phyloP scores from a whole-genome alignment of 2,113 vertebrate species.

The Podiceps cristatus region DNA sequence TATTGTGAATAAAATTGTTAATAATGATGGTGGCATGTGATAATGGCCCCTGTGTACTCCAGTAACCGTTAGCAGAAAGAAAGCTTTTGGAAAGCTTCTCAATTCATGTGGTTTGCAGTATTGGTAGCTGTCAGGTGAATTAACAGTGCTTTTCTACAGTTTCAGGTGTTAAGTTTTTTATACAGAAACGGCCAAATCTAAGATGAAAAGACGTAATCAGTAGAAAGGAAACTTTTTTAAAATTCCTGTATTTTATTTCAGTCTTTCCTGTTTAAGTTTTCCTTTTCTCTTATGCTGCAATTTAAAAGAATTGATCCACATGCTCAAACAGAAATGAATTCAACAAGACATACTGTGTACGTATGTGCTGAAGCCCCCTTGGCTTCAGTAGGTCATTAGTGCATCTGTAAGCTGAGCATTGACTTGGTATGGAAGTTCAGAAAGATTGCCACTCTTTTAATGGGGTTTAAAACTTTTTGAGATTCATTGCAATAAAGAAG shows the following conservation, averaged over 20 bases:
- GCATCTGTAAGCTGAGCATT: background rate
- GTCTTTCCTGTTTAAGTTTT: background rate
- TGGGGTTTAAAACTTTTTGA: background rate
- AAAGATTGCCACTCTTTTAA: background rate
- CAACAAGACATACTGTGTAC: background rate
- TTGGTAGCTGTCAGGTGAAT: background rate
- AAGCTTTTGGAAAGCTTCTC: background rate
- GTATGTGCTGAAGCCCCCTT: background rate
- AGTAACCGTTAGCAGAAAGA: background rate
- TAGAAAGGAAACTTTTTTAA: background rate
- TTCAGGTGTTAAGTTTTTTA: background rate
- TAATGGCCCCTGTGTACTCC: background rate
- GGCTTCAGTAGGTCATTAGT: background rate
- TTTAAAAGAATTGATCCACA: background rate
- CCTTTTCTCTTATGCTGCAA: background rate
- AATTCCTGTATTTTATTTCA: background rate
- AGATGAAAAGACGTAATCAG: background rate
- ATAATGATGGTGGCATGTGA: background rate
- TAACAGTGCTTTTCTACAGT: background rate
- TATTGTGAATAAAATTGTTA: background rate
- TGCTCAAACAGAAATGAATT: background rate
- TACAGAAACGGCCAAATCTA: background rate
- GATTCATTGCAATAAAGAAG: background rate
- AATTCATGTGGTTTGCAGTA: background rate
- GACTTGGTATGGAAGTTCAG: background rate